Percentiles rank a stretch among this genome's conserved stretches.
Conservation (phyloP, 2,113 vertebrate species). For the Apteryx mantelli region DNA sequence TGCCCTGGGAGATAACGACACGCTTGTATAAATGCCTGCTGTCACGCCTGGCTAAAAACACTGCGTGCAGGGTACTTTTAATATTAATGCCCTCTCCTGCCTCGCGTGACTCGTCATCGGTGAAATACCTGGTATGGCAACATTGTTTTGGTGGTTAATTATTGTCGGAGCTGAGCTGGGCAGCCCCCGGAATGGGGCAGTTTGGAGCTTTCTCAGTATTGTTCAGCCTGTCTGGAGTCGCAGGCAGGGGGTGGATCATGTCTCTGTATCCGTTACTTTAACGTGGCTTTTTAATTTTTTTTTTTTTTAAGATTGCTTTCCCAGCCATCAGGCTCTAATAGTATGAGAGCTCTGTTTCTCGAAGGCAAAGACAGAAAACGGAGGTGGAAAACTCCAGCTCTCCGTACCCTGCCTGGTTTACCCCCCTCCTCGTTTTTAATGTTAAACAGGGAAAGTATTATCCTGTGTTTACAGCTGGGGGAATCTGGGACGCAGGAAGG, state of each 20-base stretch:
- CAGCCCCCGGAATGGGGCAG: neutral
- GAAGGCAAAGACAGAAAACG: neutral
- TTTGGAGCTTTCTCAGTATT: neutral
- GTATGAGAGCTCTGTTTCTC: fast-evolving
- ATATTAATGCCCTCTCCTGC: neutral
- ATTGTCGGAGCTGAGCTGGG: neutral
- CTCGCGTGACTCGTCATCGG: neutral
- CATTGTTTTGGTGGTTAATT: neutral
- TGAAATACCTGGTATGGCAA: fast-evolving
- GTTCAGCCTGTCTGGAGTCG: neutral
- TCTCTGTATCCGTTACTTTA: neutral
- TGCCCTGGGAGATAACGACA: neutral
- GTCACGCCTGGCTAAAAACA: neutral
- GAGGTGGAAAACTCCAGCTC: neutral
- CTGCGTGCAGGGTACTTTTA: neutral
- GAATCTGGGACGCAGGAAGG: neutral
- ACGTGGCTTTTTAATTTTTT: neutral
- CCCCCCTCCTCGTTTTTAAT: neutral
- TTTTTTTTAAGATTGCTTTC: neutral
- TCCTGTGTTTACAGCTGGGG: neutral
- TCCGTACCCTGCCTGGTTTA: fast-evolving
- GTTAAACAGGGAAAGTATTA: neutral
- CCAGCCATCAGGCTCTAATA: neutral
- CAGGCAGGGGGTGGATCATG: neutral
- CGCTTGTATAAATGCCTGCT: fast-evolving